Base-by-base conservation (phyloP, 2,888 invertebrate genomes). In the Tipula confusa region DNA sequence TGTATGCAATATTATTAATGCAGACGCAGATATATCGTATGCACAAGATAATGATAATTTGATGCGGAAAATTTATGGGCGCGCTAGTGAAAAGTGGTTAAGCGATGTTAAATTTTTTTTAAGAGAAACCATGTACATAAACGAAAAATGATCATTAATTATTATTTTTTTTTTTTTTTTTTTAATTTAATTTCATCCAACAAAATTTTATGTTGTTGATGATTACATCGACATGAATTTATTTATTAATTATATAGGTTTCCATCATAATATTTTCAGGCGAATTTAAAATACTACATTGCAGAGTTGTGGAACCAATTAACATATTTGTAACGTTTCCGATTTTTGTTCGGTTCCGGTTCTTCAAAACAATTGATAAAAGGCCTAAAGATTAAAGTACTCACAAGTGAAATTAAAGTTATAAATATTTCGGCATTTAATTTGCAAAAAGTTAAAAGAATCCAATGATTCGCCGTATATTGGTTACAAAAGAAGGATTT, bases 41-140 rank as follows among this genome's bases (percentile, higher is more conserved):
- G n/a, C 15, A 11, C 64, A 24, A 64, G 64, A 9, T 64, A 64
- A 64, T 64, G 64, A 24, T 24, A 64, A 64, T 64, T 18, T 64
- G 64, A 64, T 24, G 64, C 64, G 64, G 64, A 64, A 24, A 64
- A 64, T 64, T 64, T 64, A 64, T 64, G 64, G 64, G 64, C 64
- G 24, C 24, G 64, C 64, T 24, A 64, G 24, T 9, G 64, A 64
- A 64, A 64, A 64, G 64, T 64, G 64, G 64, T 64, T 9, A 9
- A 9, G 64, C 64, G 64, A 24, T n/a, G 64, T 64, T 64, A 24
- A 43, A 43, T 3, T 2, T 43, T 43, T 36, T 33, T 36, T 36
- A 36, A 64, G 24, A 64, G 24, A 64, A 24, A 64, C 18, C 64
- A 24, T 2, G 24, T 64, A 64, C 24, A 18, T 9, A 15, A 4